These are phyloP conservation scores for Drosophila kuntzei DNA, from an alignment of 2,888 invertebrate species.

Conservation along the genomic window DNA sequence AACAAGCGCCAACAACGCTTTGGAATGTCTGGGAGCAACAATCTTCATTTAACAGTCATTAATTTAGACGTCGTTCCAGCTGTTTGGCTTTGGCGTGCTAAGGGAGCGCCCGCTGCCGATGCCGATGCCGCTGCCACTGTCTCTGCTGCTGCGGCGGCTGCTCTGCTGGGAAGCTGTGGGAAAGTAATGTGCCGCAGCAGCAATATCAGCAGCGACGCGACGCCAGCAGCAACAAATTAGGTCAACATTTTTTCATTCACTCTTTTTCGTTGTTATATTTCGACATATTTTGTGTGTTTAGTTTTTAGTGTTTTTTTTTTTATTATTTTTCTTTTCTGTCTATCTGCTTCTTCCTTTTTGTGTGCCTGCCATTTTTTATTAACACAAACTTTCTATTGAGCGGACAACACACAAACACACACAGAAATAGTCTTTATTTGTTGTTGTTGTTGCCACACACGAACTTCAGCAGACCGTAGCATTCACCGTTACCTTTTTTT, in stretches of 20 bases:
- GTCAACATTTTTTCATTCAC: slow-evolving; percentile 85
- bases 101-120: slow-evolving; percentile 68
- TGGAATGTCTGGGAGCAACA: slow-evolving; percentile 68
- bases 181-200: slow-evolving; percentile 66
- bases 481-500: slow-evolving; percentile 74
- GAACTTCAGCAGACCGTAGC: slow-evolving; percentile 77
- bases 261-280: slow-evolving; percentile 75
- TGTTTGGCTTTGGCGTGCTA: slow-evolving; percentile 60
- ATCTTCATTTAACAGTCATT: slow-evolving; percentile 82
- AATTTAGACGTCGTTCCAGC: slow-evolving; percentile 81
- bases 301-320: slow-evolving; percentile 66
- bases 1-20: slow-evolving; percentile 52
- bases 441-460: slow-evolving; percentile 62
- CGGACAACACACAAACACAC: slow-evolving; percentile 43
- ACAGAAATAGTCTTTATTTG: neutral
- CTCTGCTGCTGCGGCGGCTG: slow-evolving; percentile 61
- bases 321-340: slow-evolving; percentile 27
- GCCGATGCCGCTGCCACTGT: slow-evolving; percentile 45
- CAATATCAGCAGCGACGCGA: slow-evolving; percentile 32
- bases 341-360: slow-evolving; percentile 40
- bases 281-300: slow-evolving; percentile 77
- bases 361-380: slow-evolving; percentile 68
- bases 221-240: slow-evolving; percentile 72
- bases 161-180: slow-evolving; percentile 71
- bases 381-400: slow-evolving; percentile 80